Evolutionary conservation across 2,888 invertebrate species (phyloP).

Genomic region (Zygogramma bicolorata): DNA sequence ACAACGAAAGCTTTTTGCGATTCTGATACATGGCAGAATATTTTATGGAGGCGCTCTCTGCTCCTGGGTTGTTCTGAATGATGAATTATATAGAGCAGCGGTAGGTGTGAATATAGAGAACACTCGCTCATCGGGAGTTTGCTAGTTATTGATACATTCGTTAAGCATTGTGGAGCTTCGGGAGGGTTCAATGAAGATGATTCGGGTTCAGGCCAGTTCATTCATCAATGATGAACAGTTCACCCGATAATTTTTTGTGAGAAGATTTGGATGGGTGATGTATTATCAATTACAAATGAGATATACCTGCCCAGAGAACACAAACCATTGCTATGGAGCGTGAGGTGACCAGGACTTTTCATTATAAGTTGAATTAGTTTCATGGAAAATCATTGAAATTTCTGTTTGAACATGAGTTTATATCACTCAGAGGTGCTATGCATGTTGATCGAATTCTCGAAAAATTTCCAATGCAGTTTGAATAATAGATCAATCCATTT

Average conservation of each 20-base stretch:
- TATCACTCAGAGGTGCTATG: too few relatives aligned
- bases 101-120: background rate
- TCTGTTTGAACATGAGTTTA: too few relatives aligned
- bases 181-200: background rate
- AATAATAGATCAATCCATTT: too few relatives aligned
- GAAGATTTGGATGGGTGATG: too few relatives aligned
- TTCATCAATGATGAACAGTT: background rate
- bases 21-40: background rate
- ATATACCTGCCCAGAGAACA: too few relatives aligned
- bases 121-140: background rate
- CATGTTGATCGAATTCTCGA: too few relatives aligned
- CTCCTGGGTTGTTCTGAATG: background rate
- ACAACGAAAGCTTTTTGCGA: conserved; percentile 4
- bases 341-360: too few relatives aligned
- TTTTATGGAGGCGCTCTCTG: background rate
- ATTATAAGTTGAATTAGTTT: too few relatives aligned
- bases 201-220: background rate
- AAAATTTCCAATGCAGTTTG: too few relatives aligned
- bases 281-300: too few relatives aligned
- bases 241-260: background rate
- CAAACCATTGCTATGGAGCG: too few relatives aligned
- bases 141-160: background rate
- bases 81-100: conserved; percentile 2
- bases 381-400: too few relatives aligned
- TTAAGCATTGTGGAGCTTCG: background rate